Conservation (phyloP, 1,140 invertebrate species). For the Ylistrum balloti region DNA sequence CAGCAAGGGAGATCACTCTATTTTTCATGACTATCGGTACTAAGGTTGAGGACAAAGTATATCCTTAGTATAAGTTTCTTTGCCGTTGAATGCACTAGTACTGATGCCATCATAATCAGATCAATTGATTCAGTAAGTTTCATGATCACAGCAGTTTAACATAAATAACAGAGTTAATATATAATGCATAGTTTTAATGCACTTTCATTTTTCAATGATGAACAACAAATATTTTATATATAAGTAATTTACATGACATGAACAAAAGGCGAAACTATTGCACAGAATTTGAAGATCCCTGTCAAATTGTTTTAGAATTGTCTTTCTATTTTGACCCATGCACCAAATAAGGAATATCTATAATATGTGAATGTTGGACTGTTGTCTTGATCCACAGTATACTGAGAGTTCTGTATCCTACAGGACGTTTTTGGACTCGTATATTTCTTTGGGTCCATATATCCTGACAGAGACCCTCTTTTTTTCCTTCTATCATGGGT, state of each 20-base stretch:
- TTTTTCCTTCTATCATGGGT: background rate
- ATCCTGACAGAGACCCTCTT: background rate
- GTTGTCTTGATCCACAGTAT: too few species aligned
- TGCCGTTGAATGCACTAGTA: background rate
- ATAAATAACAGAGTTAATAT: background rate
- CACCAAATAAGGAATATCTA: constrained; percentile 12
- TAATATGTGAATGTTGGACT: background rate
- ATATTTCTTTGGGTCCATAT: background rate
- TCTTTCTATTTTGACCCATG: constrained; percentile 4
- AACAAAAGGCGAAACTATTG: constrained; percentile 26
- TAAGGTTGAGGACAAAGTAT: background rate
- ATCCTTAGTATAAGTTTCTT: background rate
- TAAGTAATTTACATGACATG: background rate
- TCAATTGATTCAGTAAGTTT: background rate
- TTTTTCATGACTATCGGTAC: background rate
- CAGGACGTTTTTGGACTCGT: too few species aligned
- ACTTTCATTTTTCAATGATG: background rate
- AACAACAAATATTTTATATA: background rate
- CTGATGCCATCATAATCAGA: background rate
- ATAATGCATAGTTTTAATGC: constrained; percentile 21
- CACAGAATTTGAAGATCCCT: constrained; percentile 25
- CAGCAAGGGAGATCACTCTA: background rate
- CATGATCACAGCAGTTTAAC: background rate
- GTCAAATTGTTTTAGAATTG: constrained; percentile 28
- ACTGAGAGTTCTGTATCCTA: too few species aligned